Percentiles rank a stretch among this genome's conserved stretches.
Conservation (phyloP, 1,140 invertebrate species). For the Geopemphigus sp. region DNA sequence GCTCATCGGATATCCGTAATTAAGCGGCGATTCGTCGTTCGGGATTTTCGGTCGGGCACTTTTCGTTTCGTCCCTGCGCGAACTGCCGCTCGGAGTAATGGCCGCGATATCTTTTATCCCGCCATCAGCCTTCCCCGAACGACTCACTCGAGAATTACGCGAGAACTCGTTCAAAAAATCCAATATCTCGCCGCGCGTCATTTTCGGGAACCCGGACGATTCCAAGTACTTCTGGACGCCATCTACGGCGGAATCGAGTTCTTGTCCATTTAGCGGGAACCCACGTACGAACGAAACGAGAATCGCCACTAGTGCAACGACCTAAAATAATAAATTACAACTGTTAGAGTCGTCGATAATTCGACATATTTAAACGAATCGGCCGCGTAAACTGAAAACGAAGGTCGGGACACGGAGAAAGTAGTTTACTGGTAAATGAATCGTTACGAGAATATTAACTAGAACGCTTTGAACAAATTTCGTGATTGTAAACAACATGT, state of each 20-base stretch:
- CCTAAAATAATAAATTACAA: slow-evolving; percentile 6
- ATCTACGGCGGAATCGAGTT: slow-evolving; percentile 33
- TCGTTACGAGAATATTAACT: neutral
- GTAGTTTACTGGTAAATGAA: neutral
- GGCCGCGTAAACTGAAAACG: neutral
- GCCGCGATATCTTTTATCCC: neutral
- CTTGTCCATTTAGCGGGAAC: neutral
- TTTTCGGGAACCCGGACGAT: slow-evolving; percentile 37
- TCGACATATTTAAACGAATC: neutral
- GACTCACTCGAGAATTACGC: slow-evolving; percentile 2
- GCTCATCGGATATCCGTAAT: slow-evolving; percentile 37
- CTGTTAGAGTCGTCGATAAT: neutral
- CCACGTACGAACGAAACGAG: neutral
- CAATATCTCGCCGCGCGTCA: slow-evolving; percentile 28
- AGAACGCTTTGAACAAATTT: neutral
- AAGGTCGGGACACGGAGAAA: slow-evolving; percentile 6
- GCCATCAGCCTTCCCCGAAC: neutral
- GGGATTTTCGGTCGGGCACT: neutral
- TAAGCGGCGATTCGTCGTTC: neutral
- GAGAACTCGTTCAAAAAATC: slow-evolving; percentile 36
- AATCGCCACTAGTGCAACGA: neutral
- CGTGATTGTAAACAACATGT: too few relatives aligned
- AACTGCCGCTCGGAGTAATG: neutral
- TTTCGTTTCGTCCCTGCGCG: neutral
- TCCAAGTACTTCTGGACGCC: slow-evolving; percentile 37